phyloP scores from a whole-genome alignment of 2,888 invertebrate species.

The Eilema griseolum region DNA sequence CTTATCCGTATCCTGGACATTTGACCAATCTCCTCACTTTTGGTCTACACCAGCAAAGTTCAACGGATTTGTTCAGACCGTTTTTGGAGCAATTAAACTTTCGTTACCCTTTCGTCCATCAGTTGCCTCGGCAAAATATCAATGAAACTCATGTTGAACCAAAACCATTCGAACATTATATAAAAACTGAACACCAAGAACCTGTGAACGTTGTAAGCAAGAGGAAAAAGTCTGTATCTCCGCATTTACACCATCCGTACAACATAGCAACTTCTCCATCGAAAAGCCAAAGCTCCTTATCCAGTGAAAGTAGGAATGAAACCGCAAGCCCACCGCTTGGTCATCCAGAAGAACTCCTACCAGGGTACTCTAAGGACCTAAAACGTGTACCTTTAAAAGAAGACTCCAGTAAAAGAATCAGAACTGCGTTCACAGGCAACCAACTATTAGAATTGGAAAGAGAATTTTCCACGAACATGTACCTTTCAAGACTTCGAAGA shows the following conservation, averaged over 20 bases:
- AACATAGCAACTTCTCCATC: slow-evolving; percentile 75
- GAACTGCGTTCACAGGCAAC: slow-evolving; percentile 97
- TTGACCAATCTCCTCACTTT: slow-evolving; percentile 89
- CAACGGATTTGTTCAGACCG: slow-evolving; percentile 82
- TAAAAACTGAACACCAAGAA: slow-evolving; percentile 75
- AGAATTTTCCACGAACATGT: slow-evolving; percentile 96
- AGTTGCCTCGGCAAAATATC: slow-evolving; percentile 75
- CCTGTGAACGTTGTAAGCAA: slow-evolving; percentile 70
- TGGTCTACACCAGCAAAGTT: slow-evolving; percentile 87
- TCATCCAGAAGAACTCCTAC: slow-evolving; percentile 79
- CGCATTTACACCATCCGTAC: slow-evolving; percentile 79
- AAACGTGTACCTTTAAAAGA: slow-evolving; percentile 84
- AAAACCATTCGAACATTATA: slow-evolving; percentile 65
- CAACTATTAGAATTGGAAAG: slow-evolving; percentile 95
- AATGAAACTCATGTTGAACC: slow-evolving; percentile 66
- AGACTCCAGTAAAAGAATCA: slow-evolving; percentile 94
- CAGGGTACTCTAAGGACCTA: slow-evolving; percentile 78
- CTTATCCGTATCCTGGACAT: slow-evolving; percentile 88
- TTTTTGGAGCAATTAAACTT: slow-evolving; percentile 80
- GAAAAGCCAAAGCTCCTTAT: slow-evolving; percentile 78
- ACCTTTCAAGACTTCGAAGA: slow-evolving; percentile 94
- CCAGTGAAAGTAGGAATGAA: slow-evolving; percentile 84
- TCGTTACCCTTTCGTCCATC: slow-evolving; percentile 77
- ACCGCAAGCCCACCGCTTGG: slow-evolving; percentile 86
- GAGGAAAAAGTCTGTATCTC: slow-evolving; percentile 79